Evolutionary conservation across 2,888 invertebrate genomes (phyloP).

Genomic region (Sceliomorpha sp.): DNA sequence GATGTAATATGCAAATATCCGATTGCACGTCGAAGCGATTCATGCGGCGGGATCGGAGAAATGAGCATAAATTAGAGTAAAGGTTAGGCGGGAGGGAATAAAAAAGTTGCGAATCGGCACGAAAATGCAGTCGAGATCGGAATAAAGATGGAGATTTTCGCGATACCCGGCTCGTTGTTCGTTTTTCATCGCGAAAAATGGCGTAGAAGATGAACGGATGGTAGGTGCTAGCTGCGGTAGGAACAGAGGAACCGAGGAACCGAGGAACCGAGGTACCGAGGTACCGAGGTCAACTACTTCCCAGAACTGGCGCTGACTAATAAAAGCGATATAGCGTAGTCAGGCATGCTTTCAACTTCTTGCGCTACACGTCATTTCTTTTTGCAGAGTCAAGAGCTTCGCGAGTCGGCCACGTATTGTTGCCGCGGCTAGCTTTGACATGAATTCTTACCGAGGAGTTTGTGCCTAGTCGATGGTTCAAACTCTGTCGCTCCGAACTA

Average conservation of each 20-base stretch:
- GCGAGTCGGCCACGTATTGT: conserved; percentile 8
- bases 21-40: no score
- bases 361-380: conserved; percentile 42
- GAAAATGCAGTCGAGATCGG: no score
- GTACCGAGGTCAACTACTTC: conserved; percentile 31
- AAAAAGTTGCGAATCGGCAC: no score
- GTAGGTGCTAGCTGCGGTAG: no score
- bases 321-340: conserved; percentile 30
- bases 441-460: conserved; percentile 41
- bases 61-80: no score
- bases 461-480: conserved; percentile 43
- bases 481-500: conserved; percentile 26
- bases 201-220: conserved; percentile 18
- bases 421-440: conserved; percentile 22
- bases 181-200: conserved; percentile 14
- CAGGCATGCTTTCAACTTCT: conserved; percentile 35
- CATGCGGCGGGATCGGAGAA: no score
- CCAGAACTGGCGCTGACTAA: conserved; percentile 42
- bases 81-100: no score
- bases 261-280: no score
- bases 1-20: no score
- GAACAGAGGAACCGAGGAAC: no score
- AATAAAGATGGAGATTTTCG: conserved; percentile 4
- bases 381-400: conserved; percentile 25
- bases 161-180: background rate